A percentile compares a stretch with the other conserved stretches of the same genome.
Evolutionary conservation across 2,113 vertebrate genomes (phyloP).

Genomic region (Muntiacus reevesi): DNA sequence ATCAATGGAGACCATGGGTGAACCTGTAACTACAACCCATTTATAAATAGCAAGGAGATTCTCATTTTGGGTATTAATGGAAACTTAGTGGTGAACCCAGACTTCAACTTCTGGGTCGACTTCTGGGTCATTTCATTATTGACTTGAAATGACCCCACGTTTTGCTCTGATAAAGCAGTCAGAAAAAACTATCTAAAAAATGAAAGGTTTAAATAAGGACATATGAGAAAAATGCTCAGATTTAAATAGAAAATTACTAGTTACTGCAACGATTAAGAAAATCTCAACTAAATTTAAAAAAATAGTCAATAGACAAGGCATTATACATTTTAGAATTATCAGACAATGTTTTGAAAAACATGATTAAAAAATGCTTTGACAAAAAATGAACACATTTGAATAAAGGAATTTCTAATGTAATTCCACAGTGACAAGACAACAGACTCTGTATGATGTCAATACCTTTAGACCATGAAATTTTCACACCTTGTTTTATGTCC

Average conservation of each 20-base stretch:
- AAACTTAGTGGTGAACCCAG: neutral
- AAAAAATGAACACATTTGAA: neutral
- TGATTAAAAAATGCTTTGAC: neutral
- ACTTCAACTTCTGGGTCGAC: neutral
- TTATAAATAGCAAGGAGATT: neutral
- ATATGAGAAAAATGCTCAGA: neutral
- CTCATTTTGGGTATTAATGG: neutral
- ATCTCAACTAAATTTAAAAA: neutral
- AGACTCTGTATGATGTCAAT: neutral
- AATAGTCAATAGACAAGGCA: neutral
- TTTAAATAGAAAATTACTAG: neutral
- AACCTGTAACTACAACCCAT: neutral
- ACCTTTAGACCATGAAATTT: neutral
- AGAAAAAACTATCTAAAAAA: neutral
- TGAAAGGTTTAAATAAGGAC: neutral
- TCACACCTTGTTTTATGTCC: neutral
- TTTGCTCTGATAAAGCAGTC: neutral
- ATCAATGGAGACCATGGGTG: neutral
- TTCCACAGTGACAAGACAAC: neutral
- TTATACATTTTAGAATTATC: neutral
- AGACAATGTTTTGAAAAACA: neutral
- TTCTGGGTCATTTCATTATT: neutral
- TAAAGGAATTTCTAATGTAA: neutral
- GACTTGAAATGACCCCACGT: neutral
- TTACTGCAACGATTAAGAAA: neutral